Evolutionary conservation across 2,113 vertebrate genomes (phyloP).

Genomic region (human (Homo sapiens)): GRCh38 chr17:64089501-64090000

Average conservation of each 20-base stretch:
- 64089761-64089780: not conserved
- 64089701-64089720: not conserved
- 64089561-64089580: not conserved
- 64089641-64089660: not conserved
- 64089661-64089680: not conserved
- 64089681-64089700: rapidly evolving
- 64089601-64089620: not conserved
- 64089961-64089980: not conserved
- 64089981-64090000: not conserved
- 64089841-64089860: not conserved
- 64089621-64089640: not conserved
- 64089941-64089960: conserved; percentile 12
- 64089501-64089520: not conserved
- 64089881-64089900: not conserved
- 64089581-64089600: not conserved
- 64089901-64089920: not conserved
- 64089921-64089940: conserved; percentile 8
- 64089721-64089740: not conserved
- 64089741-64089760: not conserved
- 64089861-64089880: not conserved
- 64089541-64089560: not conserved
- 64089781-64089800: not conserved
- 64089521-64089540: not conserved
- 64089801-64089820: not conserved
- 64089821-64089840: not conserved